Conservation (phyloP, 2,797 vertebrate species). For the Falco rusticolus region DNA sequence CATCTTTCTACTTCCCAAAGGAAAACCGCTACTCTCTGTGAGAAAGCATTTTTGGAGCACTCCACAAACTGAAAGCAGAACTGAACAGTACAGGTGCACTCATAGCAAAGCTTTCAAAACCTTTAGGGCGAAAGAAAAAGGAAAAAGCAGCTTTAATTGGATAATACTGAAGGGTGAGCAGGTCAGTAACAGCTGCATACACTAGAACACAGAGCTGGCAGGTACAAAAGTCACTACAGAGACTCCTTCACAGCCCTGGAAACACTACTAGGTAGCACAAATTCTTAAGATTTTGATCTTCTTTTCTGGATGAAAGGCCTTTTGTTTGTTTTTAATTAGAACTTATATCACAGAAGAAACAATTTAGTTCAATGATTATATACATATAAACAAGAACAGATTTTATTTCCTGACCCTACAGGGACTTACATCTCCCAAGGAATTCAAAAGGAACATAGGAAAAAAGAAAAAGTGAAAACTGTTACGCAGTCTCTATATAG, state of each 20-base stretch:
- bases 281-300: not conserved
- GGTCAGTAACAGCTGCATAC: not conserved
- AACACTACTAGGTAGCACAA: not conserved
- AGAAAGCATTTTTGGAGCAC: not conserved
- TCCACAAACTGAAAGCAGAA: not conserved
- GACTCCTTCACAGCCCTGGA: not conserved
- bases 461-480: not conserved
- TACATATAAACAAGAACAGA: not conserved
- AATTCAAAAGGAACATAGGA: not conserved
- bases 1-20: slow-evolving; percentile 8
- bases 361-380: not conserved
- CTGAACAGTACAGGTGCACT: not conserved
- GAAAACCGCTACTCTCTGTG: slow-evolving; percentile 23
- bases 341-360: not conserved
- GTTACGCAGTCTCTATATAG: not conserved
- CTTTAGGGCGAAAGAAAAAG: not conserved
- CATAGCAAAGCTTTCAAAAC: not conserved
- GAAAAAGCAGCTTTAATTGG: not conserved
- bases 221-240: not conserved
- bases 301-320: not conserved
- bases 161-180: not conserved
- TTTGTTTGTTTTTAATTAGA: not conserved
- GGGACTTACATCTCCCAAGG: not conserved
- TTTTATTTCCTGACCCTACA: not conserved
- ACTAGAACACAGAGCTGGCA: not conserved